Conservation (phyloP, 2,113 vertebrate genomes). For the Pantherophis guttatus region DNA sequence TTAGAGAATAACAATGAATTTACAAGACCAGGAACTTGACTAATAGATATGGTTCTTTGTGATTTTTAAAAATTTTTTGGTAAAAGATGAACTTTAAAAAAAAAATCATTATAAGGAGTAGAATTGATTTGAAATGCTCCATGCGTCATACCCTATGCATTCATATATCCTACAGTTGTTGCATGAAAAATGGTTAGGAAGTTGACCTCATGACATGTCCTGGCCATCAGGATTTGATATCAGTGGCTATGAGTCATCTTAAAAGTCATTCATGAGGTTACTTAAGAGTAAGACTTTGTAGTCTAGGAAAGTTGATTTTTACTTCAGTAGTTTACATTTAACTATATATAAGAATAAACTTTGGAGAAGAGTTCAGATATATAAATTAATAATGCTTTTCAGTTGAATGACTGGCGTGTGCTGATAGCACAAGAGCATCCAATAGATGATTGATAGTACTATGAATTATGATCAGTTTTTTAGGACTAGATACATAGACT, state of each 20-base stretch:
- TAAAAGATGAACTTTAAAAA: not conserved
- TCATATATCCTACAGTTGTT: not conserved
- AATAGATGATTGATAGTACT: not conserved
- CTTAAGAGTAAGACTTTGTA: not conserved
- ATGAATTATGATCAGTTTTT: not conserved
- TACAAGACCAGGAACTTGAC: not conserved
- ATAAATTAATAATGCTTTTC: not conserved
- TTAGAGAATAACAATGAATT: not conserved
- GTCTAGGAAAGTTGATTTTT: not conserved
- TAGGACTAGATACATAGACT: not conserved
- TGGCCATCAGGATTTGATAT: not conserved
- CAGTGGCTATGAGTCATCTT: not conserved
- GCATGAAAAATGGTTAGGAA: not conserved
- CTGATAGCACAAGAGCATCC: not conserved
- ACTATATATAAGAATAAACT: not conserved
- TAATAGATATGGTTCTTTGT: not conserved
- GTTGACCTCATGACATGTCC: not conserved
- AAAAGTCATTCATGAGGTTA: not conserved
- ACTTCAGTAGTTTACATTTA: not conserved
- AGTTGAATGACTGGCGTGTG: not conserved
- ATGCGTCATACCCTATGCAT: not conserved
- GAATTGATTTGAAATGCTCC: not conserved
- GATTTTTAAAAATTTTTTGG: not conserved
- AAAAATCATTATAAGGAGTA: not conserved
- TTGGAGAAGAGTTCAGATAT: not conserved